Percentiles rank a stretch among this genome's conserved stretches.
Conservation (phyloP, 2,888 invertebrate genomes). For the Coleophora flavipennella region DNA sequence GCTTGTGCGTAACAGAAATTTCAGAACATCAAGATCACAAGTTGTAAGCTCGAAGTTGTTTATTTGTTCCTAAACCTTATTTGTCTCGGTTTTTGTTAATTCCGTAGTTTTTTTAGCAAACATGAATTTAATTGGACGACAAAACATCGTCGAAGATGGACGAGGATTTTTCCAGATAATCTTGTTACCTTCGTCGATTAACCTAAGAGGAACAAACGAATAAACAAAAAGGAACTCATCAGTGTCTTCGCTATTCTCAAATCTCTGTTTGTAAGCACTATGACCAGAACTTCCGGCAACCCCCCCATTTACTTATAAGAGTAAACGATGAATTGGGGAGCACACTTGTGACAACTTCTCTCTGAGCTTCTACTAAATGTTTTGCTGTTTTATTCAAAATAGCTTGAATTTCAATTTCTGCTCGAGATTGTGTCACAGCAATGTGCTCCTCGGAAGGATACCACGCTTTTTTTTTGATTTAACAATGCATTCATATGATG, state of each 20-base stretch:
- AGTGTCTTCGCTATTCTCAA: neutral
- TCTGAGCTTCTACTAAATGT: too few species aligned
- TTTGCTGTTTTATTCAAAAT: too few species aligned
- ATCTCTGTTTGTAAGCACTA: neutral
- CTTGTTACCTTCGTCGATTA: neutral
- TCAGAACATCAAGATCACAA: neutral
- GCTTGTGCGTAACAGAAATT: slow-evolving; percentile 7
- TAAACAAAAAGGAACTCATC: neutral
- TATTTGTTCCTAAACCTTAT: slow-evolving; percentile 11
- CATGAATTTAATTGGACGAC: slow-evolving; percentile 14
- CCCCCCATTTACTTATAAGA: too few species aligned
- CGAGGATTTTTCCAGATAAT: slow-evolving; percentile 12
- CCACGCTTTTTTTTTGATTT: too few species aligned
- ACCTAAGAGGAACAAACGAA: neutral
- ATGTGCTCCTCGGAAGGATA: too few species aligned
- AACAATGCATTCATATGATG: too few species aligned
- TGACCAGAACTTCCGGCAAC: too few species aligned
- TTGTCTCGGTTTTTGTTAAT: slow-evolving; percentile 9
- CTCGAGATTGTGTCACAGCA: too few species aligned
- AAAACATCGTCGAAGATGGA: slow-evolving; percentile 13
- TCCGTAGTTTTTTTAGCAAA: slow-evolving; percentile 14
- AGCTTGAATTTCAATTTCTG: too few species aligned
- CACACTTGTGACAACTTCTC: too few species aligned
- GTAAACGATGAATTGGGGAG: too few species aligned
- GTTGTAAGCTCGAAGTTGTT: slow-evolving; percentile 6